Percentiles rank a stretch among this genome's conserved stretches.
These are phyloP conservation scores for Terebella lapidaria DNA, from an alignment of 2,888 invertebrate genomes.

Conservation along the genomic window DNA sequence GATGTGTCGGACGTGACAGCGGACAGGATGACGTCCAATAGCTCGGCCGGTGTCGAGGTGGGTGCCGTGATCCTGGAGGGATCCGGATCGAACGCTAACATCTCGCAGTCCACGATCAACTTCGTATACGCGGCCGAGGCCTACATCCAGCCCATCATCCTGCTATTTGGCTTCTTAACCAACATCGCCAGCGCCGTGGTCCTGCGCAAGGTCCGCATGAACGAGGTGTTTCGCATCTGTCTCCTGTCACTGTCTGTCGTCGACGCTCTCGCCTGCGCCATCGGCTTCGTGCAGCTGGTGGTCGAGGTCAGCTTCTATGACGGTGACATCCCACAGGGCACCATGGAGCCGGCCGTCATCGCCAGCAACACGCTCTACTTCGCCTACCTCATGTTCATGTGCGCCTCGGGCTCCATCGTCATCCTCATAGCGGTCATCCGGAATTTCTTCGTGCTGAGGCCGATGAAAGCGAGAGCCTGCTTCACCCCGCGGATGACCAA, in stretches of 20 bases:
- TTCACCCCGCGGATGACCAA: background rate
- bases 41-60: no score
- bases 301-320: conserved; percentile 1
- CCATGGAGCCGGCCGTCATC: background rate
- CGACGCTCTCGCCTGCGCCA: background rate
- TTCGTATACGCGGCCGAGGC: background rate
- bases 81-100: no score
- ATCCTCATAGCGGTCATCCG: background rate
- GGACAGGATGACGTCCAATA: no score
- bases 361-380: conserved; percentile 1
- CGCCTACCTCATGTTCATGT: background rate
- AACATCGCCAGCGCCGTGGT: background rate
- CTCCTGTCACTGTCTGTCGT: background rate
- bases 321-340: background rate
- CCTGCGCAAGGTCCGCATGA: background rate
- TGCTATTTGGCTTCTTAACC: background rate
- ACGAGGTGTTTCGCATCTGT: background rate
- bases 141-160: background rate
- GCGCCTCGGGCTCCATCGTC: background rate
- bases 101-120: no score
- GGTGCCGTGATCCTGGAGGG: no score
- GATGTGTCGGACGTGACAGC: no score
- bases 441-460: conserved; percentile 1
- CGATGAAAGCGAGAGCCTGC: background rate
- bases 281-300: background rate